A percentile compares a stretch with the other conserved stretches of the same genome.
These are phyloP conservation scores for Alviniconcha strummeri DNA, from an alignment of 2,888 invertebrate genomes.

Conservation along the genomic window DNA sequence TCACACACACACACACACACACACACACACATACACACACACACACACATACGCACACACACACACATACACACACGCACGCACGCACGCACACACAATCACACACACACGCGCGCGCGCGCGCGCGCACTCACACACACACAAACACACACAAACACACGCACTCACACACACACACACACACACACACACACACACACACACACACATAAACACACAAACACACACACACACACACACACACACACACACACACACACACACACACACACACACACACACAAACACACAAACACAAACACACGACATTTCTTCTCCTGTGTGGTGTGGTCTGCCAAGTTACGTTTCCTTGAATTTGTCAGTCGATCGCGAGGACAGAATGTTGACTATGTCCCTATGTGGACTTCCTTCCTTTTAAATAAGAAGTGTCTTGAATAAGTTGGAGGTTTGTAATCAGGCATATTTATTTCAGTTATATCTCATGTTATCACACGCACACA, in stretches of 20 bases:
- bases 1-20: neutral
- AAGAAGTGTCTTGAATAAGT: too few relatives aligned
- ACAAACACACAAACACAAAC: slow-evolving; percentile 22
- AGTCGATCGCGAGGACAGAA: too few relatives aligned
- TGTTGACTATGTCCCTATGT: too few relatives aligned
- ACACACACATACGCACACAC: slow-evolving; percentile 10
- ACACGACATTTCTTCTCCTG: neutral
- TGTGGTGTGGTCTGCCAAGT: too few relatives aligned
- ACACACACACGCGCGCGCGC: slow-evolving; percentile 17
- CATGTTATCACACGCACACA: neutral
- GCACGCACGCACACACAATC: neutral
- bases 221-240: slow-evolving; percentile 12
- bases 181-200: slow-evolving; percentile 22
- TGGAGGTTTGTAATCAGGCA: too few relatives aligned
- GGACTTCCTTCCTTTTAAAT: too few relatives aligned
- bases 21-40: slow-evolving; percentile 22
- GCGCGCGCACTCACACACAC: slow-evolving; percentile 18
- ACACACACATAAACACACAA: slow-evolving; percentile 10
- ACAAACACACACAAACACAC: slow-evolving; percentile 3
- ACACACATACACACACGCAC: slow-evolving; percentile 2
- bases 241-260: slow-evolving; percentile 1
- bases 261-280: neutral
- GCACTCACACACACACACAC: neutral
- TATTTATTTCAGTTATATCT: neutral
- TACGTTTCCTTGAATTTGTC: too few relatives aligned